Conservation (phyloP, 2,888 invertebrate genomes). For the Nomada fabriciana region DNA sequence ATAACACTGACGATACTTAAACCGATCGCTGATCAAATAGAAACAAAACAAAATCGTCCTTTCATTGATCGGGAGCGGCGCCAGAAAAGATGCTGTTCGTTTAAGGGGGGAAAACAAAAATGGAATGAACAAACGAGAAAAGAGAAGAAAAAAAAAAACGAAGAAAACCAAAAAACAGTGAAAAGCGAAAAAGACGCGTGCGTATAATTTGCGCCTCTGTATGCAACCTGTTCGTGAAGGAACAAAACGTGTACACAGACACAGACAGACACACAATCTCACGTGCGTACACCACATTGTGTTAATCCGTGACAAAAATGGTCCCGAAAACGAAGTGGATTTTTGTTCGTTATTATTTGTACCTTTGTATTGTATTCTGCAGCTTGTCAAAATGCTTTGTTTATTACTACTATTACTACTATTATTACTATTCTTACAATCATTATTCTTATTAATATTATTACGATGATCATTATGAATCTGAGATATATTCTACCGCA, state of each 20-base stretch:
- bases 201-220: constrained; percentile 44
- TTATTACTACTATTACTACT: constrained; percentile 59
- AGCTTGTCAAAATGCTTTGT: constrained; percentile 73
- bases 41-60: constrained; percentile 53
- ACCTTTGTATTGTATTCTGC: constrained; percentile 74
- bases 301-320: constrained; percentile 52
- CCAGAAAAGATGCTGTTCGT: constrained; percentile 56
- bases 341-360: constrained; percentile 72
- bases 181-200: constrained; percentile 30
- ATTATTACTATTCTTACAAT: constrained; percentile 50
- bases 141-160: background rate
- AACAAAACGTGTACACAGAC: constrained; percentile 44
- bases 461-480: constrained; percentile 18
- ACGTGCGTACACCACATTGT: constrained; percentile 36
- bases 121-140: background rate
- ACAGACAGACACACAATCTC: constrained; percentile 34
- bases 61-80: constrained; percentile 72
- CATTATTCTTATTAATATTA: constrained; percentile 60
- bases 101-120: background rate
- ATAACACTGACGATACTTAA: constrained; percentile 66
- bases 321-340: constrained; percentile 54
- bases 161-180: constrained; percentile 1
- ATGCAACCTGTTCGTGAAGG: constrained; percentile 51
- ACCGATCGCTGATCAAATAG: constrained; percentile 48
- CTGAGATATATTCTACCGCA: constrained; percentile 30